Evolutionary conservation across 2,113 vertebrate species (phyloP), one percentile per base, ranked within the genome.

Genomic region (Thunnus maccoyii): DNA sequence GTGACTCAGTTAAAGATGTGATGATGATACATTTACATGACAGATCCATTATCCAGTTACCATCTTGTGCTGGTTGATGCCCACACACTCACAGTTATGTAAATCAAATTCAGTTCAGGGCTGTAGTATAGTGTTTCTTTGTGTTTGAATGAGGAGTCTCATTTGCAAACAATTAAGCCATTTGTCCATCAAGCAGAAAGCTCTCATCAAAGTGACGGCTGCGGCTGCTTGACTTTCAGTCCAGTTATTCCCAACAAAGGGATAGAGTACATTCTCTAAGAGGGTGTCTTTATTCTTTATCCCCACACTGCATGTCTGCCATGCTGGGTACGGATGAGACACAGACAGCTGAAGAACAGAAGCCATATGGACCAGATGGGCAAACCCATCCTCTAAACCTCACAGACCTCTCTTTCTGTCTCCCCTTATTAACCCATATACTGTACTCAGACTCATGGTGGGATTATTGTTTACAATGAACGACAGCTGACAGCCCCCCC

Each of bases 301-400:
- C 83, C 74, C 56, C 22, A 30, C 18, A 11, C 69, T 63, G 65
- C 76, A 64, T 84, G 79, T 80, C 65, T 86, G 80, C 36, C 73
- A 20, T 72, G 64, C 52, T 54, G 75, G 48, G 85, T 76, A 58
- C 79, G 25, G 52, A 72, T 41, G 30, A 57, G 20, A 76, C 62
- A n/a, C 54, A 57, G 22, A 73, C 80, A 71, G 84, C 74, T 83
- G 61, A 84, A 80, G 76, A 16, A 17, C 55, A 74, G 62, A 27
- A 66, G 68, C 73, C 90, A 83, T 84, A 83, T 82, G 88, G 85
- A 84, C 66, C 90, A 90, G 88, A 92, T 88, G 88, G 89, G 78
- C 82, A 55, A 72, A 76, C 47, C 25, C 55, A 65, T 81, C 84
- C 68, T 81, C 18, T 84, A 85, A 90, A 81, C 44, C 84, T 74